These are phyloP conservation scores for Oncorhynchus kisutch DNA, from an alignment of 2,113 vertebrate species.

Conservation along the genomic window DNA sequence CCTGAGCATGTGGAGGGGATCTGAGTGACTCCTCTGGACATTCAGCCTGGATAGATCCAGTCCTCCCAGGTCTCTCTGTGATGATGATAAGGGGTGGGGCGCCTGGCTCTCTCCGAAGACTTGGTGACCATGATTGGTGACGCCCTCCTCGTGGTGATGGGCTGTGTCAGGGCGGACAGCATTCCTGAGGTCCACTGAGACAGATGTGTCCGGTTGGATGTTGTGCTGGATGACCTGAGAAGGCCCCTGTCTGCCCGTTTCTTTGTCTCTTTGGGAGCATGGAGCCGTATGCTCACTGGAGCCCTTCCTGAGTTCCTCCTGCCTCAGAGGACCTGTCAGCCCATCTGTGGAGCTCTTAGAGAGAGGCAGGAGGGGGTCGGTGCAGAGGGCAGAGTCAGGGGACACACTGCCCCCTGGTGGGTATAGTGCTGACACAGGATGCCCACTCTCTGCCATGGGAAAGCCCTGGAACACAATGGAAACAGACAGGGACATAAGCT, in stretches of 20 bases:
- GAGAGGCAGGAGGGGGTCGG: constrained; percentile 46
- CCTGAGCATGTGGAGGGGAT: constrained; percentile 32
- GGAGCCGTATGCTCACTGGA: constrained; percentile 6
- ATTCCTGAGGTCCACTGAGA: background rate
- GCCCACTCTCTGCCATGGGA: constrained; percentile 53
- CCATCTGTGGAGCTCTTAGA: constrained; percentile 72
- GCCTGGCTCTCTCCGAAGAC: background rate
- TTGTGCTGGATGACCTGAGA: background rate
- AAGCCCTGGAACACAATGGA: constrained; percentile 22
- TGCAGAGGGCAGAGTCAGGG: constrained; percentile 24
- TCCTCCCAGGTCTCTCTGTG: constrained; percentile 18
- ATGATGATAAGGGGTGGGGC: constrained; percentile 4
- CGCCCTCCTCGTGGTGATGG: background rate
- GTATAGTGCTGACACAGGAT: constrained; percentile 30
- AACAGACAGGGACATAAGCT: background rate
- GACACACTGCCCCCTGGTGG: constrained; percentile 16
- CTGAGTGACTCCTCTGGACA: constrained; percentile 54
- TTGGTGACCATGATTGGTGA: background rate
- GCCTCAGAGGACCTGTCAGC: constrained; percentile 26
- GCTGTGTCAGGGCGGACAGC: background rate
- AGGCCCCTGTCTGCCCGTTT: background rate
- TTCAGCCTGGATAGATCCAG: constrained; percentile 17
- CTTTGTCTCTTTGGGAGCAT: background rate
- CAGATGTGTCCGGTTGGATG: background rate
- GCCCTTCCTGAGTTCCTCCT: constrained; percentile 68